Conservation (phyloP, 2,797 vertebrate species). For the Remorina albescens region DNA sequence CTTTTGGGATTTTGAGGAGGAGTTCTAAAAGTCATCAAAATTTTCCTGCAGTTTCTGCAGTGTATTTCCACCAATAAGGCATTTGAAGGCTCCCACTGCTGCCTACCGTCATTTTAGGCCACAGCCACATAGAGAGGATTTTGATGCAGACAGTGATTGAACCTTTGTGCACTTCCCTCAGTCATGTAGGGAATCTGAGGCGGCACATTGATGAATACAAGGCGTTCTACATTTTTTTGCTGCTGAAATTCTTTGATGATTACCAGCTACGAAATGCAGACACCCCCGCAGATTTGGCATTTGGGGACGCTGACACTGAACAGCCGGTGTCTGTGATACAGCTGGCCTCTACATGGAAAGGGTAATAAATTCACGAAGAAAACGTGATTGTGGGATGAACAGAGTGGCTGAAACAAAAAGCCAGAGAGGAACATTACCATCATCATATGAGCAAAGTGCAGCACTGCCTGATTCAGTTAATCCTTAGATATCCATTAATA, state of each 20-base stretch:
- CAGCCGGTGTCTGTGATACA: constrained; percentile 24
- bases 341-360: constrained; percentile 39
- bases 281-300: constrained; percentile 13
- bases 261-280: constrained; percentile 34
- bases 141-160: neutral
- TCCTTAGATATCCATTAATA: neutral
- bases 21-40: too few species aligned
- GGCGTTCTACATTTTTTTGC: neutral
- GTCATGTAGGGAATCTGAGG: neutral
- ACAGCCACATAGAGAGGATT: neutral
- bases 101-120: neutral
- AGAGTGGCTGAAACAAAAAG: constrained; percentile 8
- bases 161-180: neutral
- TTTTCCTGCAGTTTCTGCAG: too few species aligned
- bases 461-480: neutral
- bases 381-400: neutral
- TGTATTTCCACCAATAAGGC: neutral
- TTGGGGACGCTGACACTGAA: constrained; percentile 22
- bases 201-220: neutral
- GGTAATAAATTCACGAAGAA: constrained; percentile 30
- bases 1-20: too few species aligned
- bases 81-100: neutral
- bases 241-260: constrained; percentile 24
- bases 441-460: neutral
- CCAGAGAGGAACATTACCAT: neutral